Evolutionary conservation across 1,140 invertebrate species (phyloP).

Genomic region (Dendrolimus punctatus): DNA sequence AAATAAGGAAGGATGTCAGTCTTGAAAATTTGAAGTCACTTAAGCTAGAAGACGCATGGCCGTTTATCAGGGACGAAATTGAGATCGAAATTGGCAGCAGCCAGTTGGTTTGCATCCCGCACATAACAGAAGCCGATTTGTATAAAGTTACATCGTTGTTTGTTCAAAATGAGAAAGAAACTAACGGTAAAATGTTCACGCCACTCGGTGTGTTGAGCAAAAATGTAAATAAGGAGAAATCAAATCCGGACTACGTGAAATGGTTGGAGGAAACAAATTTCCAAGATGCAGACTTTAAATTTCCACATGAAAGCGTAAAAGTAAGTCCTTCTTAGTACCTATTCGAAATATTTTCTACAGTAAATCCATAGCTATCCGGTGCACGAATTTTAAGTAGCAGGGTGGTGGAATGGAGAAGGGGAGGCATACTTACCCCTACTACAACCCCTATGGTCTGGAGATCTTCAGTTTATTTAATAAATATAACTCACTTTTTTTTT

Average conservation of each 20-base stretch:
- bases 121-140: constrained; percentile 65
- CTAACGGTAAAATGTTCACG: constrained; percentile 61
- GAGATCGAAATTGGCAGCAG: constrained; percentile 66
- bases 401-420: no score
- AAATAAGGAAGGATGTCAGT: constrained; percentile 67
- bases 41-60: constrained; percentile 68
- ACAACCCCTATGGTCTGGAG: no score
- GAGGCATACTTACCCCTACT: no score
- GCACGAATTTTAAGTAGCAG: no score
- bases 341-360: no score
- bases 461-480: no score
- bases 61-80: constrained; percentile 69
- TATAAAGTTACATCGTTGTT: constrained; percentile 65
- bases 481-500: no score
- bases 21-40: constrained; percentile 58
- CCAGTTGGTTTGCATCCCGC: constrained; percentile 65
- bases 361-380: no score
- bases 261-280: constrained; percentile 53
- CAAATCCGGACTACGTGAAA: constrained; percentile 51
- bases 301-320: constrained; percentile 70
- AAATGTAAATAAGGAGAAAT: constrained; percentile 56
- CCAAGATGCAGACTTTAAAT: constrained; percentile 59
- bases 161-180: constrained; percentile 57
- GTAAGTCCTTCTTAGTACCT: constrained; percentile 19
- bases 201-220: constrained; percentile 58